Evolutionary conservation across 2,113 vertebrate species (phyloP), one percentile per base, ranked within the genome.

Genomic region (Prionailurus viverrinus): DNA sequence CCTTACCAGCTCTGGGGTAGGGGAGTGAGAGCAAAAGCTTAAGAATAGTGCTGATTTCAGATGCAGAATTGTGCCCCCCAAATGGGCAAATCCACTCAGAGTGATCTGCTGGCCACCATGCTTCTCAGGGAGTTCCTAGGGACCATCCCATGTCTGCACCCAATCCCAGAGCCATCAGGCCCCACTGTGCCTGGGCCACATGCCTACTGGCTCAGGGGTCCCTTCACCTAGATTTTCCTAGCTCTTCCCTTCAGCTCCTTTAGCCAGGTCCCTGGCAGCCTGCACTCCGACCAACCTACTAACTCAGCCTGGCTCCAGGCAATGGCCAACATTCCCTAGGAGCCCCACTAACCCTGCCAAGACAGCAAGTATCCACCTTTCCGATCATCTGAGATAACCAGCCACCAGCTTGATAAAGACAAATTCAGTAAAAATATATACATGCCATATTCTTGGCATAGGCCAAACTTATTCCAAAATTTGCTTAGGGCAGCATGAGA

Each of bases 391-490:
- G 92, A 94, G 36, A 13, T 31, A 86, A 94, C 18, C 63, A 82
- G n/a, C 29, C n/a, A 7, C 27, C 8, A n/a, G 5, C 15, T n/a
- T 71, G 31, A 69, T 51, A 55, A 89, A 85, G 48, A 69, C 39
- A 79, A 55, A 53, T 12, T 61, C 69, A 86, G 36, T 48, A 39
- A 25, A 33, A 82, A 71, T 31, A 39, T 8, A 18, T 88, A 31
- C 71, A 9, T 45, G 19, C 21, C 63, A 33, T 66, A 74, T 23
- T 83, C 58, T 76, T 74, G 12, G 3, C 39, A 36, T 41, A 33
- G 31, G 11, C 80, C 82, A 81, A 94, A 80, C 78, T 55, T 83
- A 61, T 71, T 84, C 74, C 66, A 81, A 81, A 87, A 78, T 83
- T 76, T 71, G 14, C 36, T 89, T 94, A 61, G 8, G 65, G 13